Evolutionary conservation across 2,113 vertebrate species (phyloP).

Genomic region (Egretta garzetta): DNA sequence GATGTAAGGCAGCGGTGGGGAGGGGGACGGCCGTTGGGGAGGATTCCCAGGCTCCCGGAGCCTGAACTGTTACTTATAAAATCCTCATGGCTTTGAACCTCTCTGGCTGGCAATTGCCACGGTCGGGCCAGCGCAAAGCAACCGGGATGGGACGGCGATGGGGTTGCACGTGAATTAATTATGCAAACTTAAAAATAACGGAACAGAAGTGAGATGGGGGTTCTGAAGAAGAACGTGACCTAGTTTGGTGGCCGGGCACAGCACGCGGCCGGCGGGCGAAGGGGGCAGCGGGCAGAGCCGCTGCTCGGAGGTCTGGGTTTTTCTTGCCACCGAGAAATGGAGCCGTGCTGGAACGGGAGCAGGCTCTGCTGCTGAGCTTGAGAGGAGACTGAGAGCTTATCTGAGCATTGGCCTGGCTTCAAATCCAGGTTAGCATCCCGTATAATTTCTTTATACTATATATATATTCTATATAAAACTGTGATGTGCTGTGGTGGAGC

Average conservation of each 20-base stretch:
- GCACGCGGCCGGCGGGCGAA: accelerated
- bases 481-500: not conserved
- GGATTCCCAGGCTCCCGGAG: not conserved
- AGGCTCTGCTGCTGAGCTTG: slow-evolving; percentile 14
- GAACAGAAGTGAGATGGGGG: not conserved
- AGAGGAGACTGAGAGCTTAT: slow-evolving; percentile 13
- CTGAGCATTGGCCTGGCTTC: not conserved
- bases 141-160: accelerated
- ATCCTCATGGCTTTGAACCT: not conserved
- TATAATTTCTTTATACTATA: not conserved
- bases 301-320: not conserved
- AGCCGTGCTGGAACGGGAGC: not conserved
- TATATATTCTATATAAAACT: not conserved
- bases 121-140: not conserved
- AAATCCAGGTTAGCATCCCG: not conserved
- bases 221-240: not conserved
- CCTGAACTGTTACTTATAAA: not conserved
- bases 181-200: not conserved
- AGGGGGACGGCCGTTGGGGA: not conserved
- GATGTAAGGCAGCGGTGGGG: accelerated
- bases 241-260: not conserved
- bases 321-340: accelerated
- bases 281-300: not conserved
- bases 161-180: not conserved
- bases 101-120: not conserved